These are phyloP conservation scores for Amniataba percoides DNA, from an alignment of 2,797 vertebrate species.

Conservation along the genomic window DNA sequence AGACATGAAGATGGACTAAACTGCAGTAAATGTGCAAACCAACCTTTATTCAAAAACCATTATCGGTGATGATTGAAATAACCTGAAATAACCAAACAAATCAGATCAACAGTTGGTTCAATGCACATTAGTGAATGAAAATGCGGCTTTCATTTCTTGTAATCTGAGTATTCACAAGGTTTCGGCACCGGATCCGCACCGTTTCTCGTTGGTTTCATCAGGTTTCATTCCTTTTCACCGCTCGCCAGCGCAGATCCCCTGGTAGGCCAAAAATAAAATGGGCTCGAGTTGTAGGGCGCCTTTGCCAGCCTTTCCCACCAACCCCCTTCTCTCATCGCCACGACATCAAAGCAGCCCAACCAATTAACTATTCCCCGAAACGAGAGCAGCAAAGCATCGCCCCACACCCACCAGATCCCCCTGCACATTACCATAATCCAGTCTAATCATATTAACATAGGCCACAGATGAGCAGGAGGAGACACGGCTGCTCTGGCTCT, in stretches of 20 bases:
- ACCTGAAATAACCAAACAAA: neutral
- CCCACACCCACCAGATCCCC: slow-evolving; percentile 73
- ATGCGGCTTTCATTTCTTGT: neutral
- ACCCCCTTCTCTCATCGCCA: slow-evolving; percentile 70
- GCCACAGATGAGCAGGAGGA: slow-evolving; percentile 79
- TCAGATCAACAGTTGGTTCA: slow-evolving; percentile 3
- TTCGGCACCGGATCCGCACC: slow-evolving; percentile 40
- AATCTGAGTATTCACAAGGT: slow-evolving; percentile 21
- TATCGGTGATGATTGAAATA: neutral
- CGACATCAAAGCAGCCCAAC: slow-evolving; percentile 85
- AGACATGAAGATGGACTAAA: neutral
- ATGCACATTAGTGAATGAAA: slow-evolving; percentile 5
- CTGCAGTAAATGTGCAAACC: neutral
- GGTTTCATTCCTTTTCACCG: slow-evolving; percentile 65
- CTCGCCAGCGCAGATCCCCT: slow-evolving; percentile 64
- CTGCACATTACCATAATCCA: slow-evolving; percentile 86
- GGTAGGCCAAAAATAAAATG: slow-evolving; percentile 73
- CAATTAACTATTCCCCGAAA: slow-evolving; percentile 85
- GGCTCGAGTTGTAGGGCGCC: slow-evolving; percentile 64
- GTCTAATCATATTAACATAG: slow-evolving; percentile 85
- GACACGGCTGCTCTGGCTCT: slow-evolving; percentile 59
- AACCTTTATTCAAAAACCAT: neutral
- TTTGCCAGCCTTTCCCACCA: slow-evolving; percentile 66
- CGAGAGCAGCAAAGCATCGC: slow-evolving; percentile 76
- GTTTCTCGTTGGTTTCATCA: slow-evolving; percentile 62